Evolutionary conservation across 2,113 vertebrate species (phyloP).

Genomic region (Tinamus guttatus): DNA sequence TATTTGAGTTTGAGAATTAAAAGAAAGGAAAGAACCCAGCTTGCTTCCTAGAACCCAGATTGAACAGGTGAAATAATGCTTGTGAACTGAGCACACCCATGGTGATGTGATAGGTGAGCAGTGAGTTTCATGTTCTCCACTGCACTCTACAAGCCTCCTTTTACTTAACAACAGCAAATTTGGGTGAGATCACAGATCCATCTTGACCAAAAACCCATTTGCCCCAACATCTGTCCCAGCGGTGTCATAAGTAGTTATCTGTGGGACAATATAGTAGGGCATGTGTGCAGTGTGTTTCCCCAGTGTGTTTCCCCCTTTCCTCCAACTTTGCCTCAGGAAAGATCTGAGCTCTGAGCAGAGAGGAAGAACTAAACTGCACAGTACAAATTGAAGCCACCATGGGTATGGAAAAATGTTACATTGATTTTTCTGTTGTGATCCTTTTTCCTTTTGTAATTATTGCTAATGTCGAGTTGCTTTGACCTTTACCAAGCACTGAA

Average conservation of each 20-base stretch:
- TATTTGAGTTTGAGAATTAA: neutral
- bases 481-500: neutral
- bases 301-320: neutral
- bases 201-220: neutral
- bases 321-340: neutral
- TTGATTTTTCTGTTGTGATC: neutral
- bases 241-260: neutral
- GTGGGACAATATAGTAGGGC: neutral
- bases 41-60: neutral
- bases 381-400: neutral
- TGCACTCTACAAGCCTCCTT: neutral
- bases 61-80: neutral
- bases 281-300: neutral
- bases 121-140: neutral
- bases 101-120: neutral
- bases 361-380: neutral
- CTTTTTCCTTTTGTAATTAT: neutral
- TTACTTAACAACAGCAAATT: neutral
- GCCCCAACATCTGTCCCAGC: too few relatives aligned
- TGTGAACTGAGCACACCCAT: neutral
- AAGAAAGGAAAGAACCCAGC: neutral
- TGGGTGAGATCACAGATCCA: neutral
- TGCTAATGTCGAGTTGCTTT: neutral
- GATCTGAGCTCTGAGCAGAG: neutral
- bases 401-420: neutral